Evolutionary conservation across 2,797 vertebrate genomes (phyloP), one percentile per base, ranked within the genome.

Genomic region (Liasis olivaceus): DNA sequence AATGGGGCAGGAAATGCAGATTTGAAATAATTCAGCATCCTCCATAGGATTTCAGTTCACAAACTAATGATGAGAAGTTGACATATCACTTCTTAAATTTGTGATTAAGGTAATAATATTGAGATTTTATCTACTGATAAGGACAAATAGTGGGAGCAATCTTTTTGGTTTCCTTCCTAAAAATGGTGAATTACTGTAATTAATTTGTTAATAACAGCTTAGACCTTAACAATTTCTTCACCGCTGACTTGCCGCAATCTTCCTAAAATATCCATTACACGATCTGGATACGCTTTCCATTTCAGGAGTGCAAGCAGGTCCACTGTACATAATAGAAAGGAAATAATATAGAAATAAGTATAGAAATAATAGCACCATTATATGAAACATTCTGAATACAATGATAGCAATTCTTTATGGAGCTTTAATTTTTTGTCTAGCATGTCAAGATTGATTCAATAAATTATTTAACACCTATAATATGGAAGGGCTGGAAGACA

Each of bases 231-330:
- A 90, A 99, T 99, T 97, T 99, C 99, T 96, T 99, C 99, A 47
- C 99, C 99, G 5, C 98, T 99, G 97, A 99, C 99, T 22, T 99
- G 99, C 22, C 99, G 98, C 87, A 99, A 97, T 90, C 99, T 98
- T 69, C 99, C 99, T 17, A 99, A 97, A 96, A 99, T 99, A 96
- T 99, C 99, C 98, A 99, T 98, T 93, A 99, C 98, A 64, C 99
- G 97, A 94, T 99, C 99, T 5, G 99, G 99, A 94, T 99, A 99
- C 91, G 98, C 99, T 95, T 99, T 99, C 99, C 99, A 99, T 94
- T 99, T 99, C 96, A 99, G 97, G n/a, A 99, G 98, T 94, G 99
- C 99, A 93, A 99, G 98, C 59, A 99, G 98, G 95, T 99, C 99
- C 97, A 99, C 99, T 99, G 96, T 88, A 96, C 88, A 93, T 66